Evolutionary conservation across 2,113 vertebrate species (phyloP), one percentile per base, ranked within the genome.

Genomic region (Indicator maculatus): DNA sequence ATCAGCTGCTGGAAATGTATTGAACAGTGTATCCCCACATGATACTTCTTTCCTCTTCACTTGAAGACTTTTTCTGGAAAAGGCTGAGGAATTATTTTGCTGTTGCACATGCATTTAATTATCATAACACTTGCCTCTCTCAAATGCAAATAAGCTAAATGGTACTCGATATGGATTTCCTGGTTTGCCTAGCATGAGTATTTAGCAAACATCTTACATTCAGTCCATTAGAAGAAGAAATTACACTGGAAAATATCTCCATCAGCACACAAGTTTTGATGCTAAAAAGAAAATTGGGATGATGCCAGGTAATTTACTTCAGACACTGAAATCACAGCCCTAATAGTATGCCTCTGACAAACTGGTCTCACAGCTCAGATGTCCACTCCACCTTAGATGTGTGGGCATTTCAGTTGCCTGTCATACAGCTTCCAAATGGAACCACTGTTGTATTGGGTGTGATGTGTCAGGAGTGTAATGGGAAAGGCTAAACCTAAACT

Each of bases 341-440:
- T 86, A 31, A 24, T 52, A 56, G 58, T 7, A 24, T 27, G 12
- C 23, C 56, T 85, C 47, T 61, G 64, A 24, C 69, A 83, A 93
- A 94, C 89, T 74, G 60, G 93, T 94, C 90, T 45, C 85, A 75
- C 79, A 81, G 79, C 86, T 91, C 80, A 45, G 61, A 21, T 83
- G 81, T 38, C 70, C 88, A 44, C 83, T 84, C 90, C 80, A 86
- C 91, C 91, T 93, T 18, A 33, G 89, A 90, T 95, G 47, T n/a
- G 21, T 4, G 28, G 47, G 33, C 55, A 75, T 72, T 41, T 24
- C 19, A 71, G 69, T 69, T 77, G 60, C 69, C 65, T 77, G 41
- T 70, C 56, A 27, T 71, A 77, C 76, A 81, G 86, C 61, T 88
- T 76, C 77, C 50, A 47, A 33, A n/a, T 27, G 28, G 36, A 93